Base-by-base conservation (phyloP, 53 echinoderm and acorn worm species). In the Patiria pectinifera region DNA sequence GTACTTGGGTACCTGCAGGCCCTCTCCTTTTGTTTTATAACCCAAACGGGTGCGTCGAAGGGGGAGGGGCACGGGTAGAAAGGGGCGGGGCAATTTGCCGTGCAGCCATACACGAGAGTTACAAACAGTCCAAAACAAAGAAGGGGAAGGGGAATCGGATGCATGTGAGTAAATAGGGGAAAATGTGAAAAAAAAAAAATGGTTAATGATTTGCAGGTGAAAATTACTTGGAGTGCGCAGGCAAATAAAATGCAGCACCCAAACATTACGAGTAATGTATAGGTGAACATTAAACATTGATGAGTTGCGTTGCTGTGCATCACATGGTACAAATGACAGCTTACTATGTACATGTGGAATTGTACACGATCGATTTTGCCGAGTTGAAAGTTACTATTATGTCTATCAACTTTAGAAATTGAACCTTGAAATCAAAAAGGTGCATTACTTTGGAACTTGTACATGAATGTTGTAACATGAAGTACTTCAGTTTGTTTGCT, bases 181-280 rank as follows among this genome's bases (percentile, higher is more conserved):
- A 85, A 69, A 76, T 49, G 88, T 62, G 62, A 59, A 66, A 13
- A 45, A 86, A 86, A 86, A 87, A 88, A 23, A 62, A 88, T 78
- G 59, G 79, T 78, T 78, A 59, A 88, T 88, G 88, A 88, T 44
- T 78, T 88, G 88, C 88, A 88, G 88, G 88, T 88, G 78, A 88
- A 71, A 75, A 69, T 86, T 48, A 86, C 45, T 75, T 72, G 25
- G 85, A 71, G 75, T 86, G 75, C 75, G 49, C 86, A 74, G 48
- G 86, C 72, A 71, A 74, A 86, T 21, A 45, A 45, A 78, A 45
- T 74, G 24, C 79, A 14, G 24, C 47, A 45, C 46, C 79, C 26
- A 22, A 78, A 43, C 79, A 82, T 82, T 46, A 66, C 66, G 4
- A 53, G 66, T 16, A 66, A 66, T 66, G 14, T 66, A 15, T 11